phyloP scores from a whole-genome alignment of 2,797 vertebrate species.

The Gymnoscopelus microlampas region DNA sequence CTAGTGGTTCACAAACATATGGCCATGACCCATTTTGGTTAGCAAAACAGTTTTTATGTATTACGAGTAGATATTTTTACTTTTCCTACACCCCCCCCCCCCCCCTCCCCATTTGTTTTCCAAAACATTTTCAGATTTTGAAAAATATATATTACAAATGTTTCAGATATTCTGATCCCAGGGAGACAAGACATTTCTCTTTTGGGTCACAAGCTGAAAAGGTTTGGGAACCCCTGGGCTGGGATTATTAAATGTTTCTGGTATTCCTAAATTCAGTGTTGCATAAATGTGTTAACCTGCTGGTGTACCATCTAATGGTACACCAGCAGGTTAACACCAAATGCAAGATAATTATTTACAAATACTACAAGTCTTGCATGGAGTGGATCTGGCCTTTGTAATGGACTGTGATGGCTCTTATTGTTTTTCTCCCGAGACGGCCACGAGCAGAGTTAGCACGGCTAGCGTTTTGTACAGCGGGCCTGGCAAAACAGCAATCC shows the following conservation, averaged over 20 bases:
- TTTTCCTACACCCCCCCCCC: too few species aligned
- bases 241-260: slow-evolving; percentile 35
- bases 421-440: slow-evolving; percentile 68
- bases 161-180: too few species aligned
- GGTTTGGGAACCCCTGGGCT: slow-evolving; percentile 14
- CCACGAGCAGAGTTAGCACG: slow-evolving; percentile 60
- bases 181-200: slow-evolving; percentile 18
- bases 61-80: too few species aligned
- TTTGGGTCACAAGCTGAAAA: background rate
- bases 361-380: slow-evolving; percentile 17
- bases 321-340: slow-evolving; percentile 10
- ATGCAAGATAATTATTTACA: slow-evolving; percentile 1
- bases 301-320: too few species aligned
- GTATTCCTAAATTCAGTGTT: background rate
- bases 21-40: too few species aligned
- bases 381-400: slow-evolving; percentile 54
- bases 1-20: too few species aligned
- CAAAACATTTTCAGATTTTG: too few species aligned
- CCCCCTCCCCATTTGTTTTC: too few species aligned
- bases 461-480: slow-evolving; percentile 51
- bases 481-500: slow-evolving; percentile 67
- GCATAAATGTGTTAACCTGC: too few species aligned
- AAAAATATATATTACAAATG: too few species aligned
- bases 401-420: slow-evolving; percentile 69
- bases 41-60: too few species aligned